Evolutionary conservation across 2,888 invertebrate genomes (phyloP).

Genomic region (Zaprionus bogoriensis): DNA sequence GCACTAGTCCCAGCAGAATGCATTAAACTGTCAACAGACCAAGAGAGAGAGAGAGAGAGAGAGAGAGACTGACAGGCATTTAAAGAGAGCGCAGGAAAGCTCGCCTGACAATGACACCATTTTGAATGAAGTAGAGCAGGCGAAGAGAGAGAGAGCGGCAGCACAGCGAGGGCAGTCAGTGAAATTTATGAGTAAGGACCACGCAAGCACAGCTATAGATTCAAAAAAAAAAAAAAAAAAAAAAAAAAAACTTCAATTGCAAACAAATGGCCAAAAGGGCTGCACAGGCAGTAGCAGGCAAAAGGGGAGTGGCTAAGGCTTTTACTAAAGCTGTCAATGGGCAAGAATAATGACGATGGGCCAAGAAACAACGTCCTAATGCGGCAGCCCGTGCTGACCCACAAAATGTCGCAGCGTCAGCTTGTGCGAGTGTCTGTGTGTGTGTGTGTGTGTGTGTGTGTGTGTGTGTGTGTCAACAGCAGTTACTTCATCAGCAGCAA

Average conservation of each 20-base stretch:
- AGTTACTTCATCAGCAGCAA: slow-evolving; percentile 32
- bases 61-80: not conserved
- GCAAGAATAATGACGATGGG: slow-evolving; percentile 37
- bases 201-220: slow-evolving; percentile 56
- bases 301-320: not conserved
- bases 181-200: slow-evolving; percentile 49
- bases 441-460: slow-evolving; percentile 11
- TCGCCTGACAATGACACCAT: slow-evolving; percentile 71
- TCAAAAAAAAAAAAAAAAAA: slow-evolving; percentile 31
- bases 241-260: slow-evolving; percentile 22
- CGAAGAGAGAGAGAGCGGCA: not conserved
- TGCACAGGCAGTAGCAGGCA: not conserved
- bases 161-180: slow-evolving; percentile 6
- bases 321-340: slow-evolving; percentile 24
- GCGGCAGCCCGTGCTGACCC: slow-evolving; percentile 61
- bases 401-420: slow-evolving; percentile 47
- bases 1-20: slow-evolving; percentile 9
- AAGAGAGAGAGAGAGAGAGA: not conserved
- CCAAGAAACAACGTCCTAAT: slow-evolving; percentile 19
- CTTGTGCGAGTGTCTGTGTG: not conserved
- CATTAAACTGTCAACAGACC: slow-evolving; percentile 28
- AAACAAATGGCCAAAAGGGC: slow-evolving; percentile 17
- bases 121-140: slow-evolving; percentile 59
- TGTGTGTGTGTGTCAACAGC: slow-evolving; percentile 35
- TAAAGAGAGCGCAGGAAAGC: slow-evolving; percentile 20